These are phyloP conservation scores for Diadophis punctatus DNA, from an alignment of 2,113 vertebrate species.

Conservation along the genomic window DNA sequence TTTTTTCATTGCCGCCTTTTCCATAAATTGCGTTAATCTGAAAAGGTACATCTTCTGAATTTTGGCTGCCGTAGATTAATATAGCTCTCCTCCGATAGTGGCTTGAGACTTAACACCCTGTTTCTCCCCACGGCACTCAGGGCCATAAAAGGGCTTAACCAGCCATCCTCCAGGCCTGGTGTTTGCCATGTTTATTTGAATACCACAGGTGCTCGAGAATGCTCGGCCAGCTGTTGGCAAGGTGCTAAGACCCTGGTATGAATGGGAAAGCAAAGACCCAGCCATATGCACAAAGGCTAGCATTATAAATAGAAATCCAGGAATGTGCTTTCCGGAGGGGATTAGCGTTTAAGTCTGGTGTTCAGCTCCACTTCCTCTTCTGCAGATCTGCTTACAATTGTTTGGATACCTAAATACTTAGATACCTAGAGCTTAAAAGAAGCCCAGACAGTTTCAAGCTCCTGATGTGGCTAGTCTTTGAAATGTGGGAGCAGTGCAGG, in stretches of 20 bases:
- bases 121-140: background rate
- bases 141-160: background rate
- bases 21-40: too few relatives aligned
- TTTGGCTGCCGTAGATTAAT: background rate
- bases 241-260: constrained; percentile 9
- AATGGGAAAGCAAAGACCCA: background rate
- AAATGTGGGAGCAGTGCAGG: background rate
- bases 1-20: too few relatives aligned
- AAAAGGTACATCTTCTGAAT: background rate
- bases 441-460: background rate
- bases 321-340: constrained; percentile 16
- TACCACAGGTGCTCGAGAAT: background rate
- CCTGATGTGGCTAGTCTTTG: background rate
- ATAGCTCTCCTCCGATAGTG: background rate
- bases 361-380: background rate
- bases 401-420: background rate
- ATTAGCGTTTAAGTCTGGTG: background rate
- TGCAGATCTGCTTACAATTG: background rate
- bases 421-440: background rate
- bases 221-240: background rate
- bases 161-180: background rate
- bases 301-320: background rate
- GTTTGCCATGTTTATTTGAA: background rate
- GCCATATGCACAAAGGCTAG: background rate
- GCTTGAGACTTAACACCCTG: background rate